Evolutionary conservation across 2,888 invertebrate genomes (phyloP).

Genomic region (Bursaphelenchus okinawaensis): DNA sequence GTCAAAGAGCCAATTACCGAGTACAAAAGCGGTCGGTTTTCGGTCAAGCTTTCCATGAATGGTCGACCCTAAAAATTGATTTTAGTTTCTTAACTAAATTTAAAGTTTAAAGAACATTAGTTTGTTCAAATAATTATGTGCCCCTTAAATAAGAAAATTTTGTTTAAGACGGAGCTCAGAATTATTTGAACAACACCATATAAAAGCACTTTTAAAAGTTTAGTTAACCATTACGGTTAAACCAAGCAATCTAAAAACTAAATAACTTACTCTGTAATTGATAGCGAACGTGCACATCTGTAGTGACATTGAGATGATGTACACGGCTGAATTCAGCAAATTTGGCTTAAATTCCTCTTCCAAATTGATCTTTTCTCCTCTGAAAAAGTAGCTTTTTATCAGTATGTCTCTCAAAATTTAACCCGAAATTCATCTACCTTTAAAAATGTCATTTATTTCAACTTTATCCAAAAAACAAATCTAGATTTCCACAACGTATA

Average conservation of each 20-base stretch:
- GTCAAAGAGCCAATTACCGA: conserved; percentile 78
- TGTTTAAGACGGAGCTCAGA: no score
- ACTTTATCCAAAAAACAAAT: background rate
- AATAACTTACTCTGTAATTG: conserved; percentile 79
- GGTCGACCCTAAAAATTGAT: conserved; percentile 76
- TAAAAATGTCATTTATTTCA: no score
- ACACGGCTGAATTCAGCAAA: conserved; percentile 92
- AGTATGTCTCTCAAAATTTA: no score
- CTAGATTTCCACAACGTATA: conserved; percentile 10
- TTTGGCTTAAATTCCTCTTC: conserved; percentile 74
- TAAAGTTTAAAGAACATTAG: no score
- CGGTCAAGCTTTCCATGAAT: conserved; percentile 90
- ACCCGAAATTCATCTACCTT: conserved; percentile 7
- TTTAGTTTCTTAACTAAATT: background rate
- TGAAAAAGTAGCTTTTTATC: conserved; percentile 30
- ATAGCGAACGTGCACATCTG: conserved; percentile 98
- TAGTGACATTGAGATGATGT: conserved; percentile 91
- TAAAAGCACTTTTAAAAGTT: background rate
- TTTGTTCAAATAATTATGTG: no score
- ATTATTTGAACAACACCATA: no score
- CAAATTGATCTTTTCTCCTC: conserved; percentile 46
- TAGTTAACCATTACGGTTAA: no score
- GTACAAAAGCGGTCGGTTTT: conserved; percentile 86
- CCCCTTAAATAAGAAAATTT: no score
- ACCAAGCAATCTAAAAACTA: background rate